Conservation (phyloP, 2,888 invertebrate genomes). For the Drosophila monieri region DNA sequence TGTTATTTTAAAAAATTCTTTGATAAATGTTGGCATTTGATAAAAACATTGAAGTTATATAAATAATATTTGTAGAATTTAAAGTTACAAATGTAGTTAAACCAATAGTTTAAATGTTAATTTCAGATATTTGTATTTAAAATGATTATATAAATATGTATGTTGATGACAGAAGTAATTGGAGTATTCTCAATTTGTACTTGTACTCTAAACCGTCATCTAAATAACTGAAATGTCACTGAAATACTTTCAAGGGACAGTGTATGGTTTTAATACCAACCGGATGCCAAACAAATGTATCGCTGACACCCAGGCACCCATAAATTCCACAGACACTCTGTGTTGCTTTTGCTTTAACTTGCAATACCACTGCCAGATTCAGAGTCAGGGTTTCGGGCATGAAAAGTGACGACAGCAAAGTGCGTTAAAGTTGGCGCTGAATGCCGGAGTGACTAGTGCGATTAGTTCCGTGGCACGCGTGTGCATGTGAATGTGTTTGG, state of each 20-base stretch:
- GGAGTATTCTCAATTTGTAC: too few species aligned
- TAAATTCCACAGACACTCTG: slow-evolving; percentile 32
- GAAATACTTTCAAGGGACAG: background rate
- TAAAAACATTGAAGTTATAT: too few species aligned
- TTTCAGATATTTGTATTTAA: background rate
- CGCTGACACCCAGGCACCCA: slow-evolving; percentile 28
- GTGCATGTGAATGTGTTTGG: slow-evolving; percentile 51
- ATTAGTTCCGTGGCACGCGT: slow-evolving; percentile 48
- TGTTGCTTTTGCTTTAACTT: slow-evolving; percentile 7
- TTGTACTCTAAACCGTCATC: too few species aligned
- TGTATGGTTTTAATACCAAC: slow-evolving; percentile 20
- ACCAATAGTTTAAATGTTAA: background rate
- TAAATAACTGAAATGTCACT: background rate
- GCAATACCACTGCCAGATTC: background rate
- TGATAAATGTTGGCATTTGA: too few species aligned
- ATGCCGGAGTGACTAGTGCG: slow-evolving; percentile 31
- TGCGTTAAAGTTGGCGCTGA: slow-evolving; percentile 36
- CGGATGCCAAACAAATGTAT: slow-evolving; percentile 55
- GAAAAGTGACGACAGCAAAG: slow-evolving; percentile 59
- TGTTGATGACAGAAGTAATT: background rate
- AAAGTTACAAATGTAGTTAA: background rate
- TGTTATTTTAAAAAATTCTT: too few species aligned
- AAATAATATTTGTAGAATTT: too few species aligned
- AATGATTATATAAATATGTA: background rate
- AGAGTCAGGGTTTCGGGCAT: slow-evolving; percentile 41